phyloP scores from a whole-genome alignment of 1,140 invertebrate genomes.

The Heliconius himera region DNA sequence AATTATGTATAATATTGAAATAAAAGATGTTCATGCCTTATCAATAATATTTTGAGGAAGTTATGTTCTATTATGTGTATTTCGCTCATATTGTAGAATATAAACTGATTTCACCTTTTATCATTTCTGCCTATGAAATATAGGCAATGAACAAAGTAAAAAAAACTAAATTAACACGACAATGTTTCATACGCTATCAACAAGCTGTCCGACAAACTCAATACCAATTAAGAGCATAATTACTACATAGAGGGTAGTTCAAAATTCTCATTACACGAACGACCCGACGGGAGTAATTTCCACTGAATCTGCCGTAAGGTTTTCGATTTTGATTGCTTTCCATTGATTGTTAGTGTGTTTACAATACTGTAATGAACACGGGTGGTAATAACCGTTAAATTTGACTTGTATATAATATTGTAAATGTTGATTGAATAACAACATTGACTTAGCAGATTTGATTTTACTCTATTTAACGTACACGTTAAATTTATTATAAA shows the following conservation, averaged over 20 bases:
- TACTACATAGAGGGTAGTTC: conserved; percentile 21
- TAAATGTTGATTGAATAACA: not conserved
- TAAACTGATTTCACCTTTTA: no score
- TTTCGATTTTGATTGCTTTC: conserved; percentile 25
- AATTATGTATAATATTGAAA: no score
- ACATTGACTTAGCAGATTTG: not conserved
- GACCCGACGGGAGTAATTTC: conserved; percentile 1
- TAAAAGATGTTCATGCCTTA: no score
- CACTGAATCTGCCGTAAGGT: conserved; percentile 7
- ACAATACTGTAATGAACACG: conserved; percentile 3
- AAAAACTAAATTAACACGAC: not conserved
- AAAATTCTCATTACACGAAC: conserved; percentile 28
- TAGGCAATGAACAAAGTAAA: not conserved
- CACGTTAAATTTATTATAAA: no score
- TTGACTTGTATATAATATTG: not conserved
- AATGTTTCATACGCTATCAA: conserved; percentile 7
- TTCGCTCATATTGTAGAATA: no score
- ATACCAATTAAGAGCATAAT: conserved; percentile 22
- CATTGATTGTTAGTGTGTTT: conserved; percentile 22
- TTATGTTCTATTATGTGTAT: no score
- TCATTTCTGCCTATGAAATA: not conserved
- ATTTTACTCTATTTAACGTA: not conserved
- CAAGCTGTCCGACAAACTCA: not conserved
- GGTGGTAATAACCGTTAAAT: conserved; percentile 8
- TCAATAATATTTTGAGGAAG: no score